Conservation (phyloP, 2,888 invertebrate genomes). For the Hypsopygia costalis region DNA sequence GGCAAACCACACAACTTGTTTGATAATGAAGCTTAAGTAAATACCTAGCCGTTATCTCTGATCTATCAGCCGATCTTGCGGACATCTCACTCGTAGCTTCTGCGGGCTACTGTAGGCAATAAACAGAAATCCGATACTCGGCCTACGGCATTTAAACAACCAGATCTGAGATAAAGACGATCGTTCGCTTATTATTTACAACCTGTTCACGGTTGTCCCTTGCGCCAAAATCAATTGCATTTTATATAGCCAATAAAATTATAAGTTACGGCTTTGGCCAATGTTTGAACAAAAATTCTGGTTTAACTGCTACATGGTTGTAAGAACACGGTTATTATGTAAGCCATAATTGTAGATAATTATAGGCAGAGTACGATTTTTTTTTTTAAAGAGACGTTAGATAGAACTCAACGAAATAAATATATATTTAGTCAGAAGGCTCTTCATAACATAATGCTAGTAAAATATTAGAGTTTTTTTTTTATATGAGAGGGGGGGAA, state of each 20-base stretch:
- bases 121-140: slow-evolving; percentile 75
- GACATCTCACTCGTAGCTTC: slow-evolving; percentile 62
- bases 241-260: slow-evolving; percentile 16
- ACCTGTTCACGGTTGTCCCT: slow-evolving; percentile 36
- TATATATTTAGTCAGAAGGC: no score
- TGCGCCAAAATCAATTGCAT: slow-evolving; percentile 53
- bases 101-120: slow-evolving; percentile 59
- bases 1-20: slow-evolving; percentile 26
- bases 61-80: slow-evolving; percentile 44
- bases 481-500: no score
- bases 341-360: no score
- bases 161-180: slow-evolving; percentile 57
- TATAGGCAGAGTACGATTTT: no score
- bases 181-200: slow-evolving; percentile 69
- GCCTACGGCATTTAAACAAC: slow-evolving; percentile 53
- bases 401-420: no score
- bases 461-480: no score
- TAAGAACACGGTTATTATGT: no score
- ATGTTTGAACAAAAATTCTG: slow-evolving; percentile 20
- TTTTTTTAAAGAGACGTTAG: no score
- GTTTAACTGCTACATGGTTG: no score
- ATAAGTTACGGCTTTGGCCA: slow-evolving; percentile 10
- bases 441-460: no score
- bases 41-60: slow-evolving; percentile 38
- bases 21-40: slow-evolving; percentile 39